Evolutionary conservation across 2,113 vertebrate genomes (phyloP), one percentile per base, ranked within the genome.

Genomic region (Lepidothrix coronata): DNA sequence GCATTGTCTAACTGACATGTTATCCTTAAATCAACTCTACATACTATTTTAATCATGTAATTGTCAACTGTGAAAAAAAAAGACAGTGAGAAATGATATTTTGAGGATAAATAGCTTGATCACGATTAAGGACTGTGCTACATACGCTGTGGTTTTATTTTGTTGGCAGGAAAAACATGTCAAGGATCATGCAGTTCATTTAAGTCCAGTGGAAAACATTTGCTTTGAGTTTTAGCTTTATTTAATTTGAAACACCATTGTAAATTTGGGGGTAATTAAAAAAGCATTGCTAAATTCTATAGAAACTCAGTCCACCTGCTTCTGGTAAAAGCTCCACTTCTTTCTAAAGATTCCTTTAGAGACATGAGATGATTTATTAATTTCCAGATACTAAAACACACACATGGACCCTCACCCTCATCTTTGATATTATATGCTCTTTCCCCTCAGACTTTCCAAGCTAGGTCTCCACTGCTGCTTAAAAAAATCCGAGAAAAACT

Each of bases 11-110:
- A 94, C 72, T 1, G 6, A 74, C 4, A 46, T 14, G 31, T 39
- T 94, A 87, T 86, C 91, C 76, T 81, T 86, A 93, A 84, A 80
- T 88, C 63, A 88, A 73, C 23, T 80, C 74, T 23, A 67, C 55
- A 67, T 77, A 86, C 48, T 72, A 57, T 78, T 89, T 91, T 58
- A 91, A 91, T 74, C 37, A 88, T 43, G 31, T 20, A 92, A 93
- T 72, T 84, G 41, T 84, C 57, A 92, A 37, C 49, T 39, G 11
- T 17, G 25, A 37, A 39, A 51, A 61, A 77, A 62, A 75, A 67
- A 86, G 31, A 76, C 4, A 62, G 13, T 33, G 23, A 93, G 27
- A 86, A 84, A 90, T 22, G 3, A 84, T 49, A 83, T 90, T 88
- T 58, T 77, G 63, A 86, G 72, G 27, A 94, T 48, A 89, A 94